Evolutionary conservation across 2,113 vertebrate genomes (phyloP).

Genomic region (Emydocephalus ijimae): DNA sequence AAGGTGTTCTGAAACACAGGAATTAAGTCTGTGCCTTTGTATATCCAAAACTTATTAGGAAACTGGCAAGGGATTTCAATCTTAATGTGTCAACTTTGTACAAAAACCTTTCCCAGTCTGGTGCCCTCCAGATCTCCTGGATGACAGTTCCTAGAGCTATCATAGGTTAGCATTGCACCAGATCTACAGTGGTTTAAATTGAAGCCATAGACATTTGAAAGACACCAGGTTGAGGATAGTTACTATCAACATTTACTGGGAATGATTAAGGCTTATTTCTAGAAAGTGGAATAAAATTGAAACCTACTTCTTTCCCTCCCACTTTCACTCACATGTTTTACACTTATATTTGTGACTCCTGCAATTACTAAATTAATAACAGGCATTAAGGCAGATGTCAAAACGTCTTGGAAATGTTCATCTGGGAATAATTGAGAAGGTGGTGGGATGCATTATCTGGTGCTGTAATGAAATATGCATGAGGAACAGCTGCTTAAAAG

Average conservation of each 20-base stretch:
- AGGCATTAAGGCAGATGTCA: conserved; percentile 88
- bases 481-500: conserved; percentile 86
- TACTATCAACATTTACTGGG: neutral
- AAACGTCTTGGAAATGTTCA: conserved; percentile 91
- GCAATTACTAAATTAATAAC: conserved; percentile 83
- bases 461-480: conserved; percentile 92
- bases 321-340: conserved; percentile 37
- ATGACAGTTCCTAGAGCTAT: neutral
- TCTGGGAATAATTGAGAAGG: conserved; percentile 86
- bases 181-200: neutral
- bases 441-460: conserved; percentile 85
- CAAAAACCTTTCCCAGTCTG: neutral
- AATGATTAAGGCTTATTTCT: neutral
- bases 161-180: neutral
- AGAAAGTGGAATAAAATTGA: neutral
- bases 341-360: conserved; percentile 79
- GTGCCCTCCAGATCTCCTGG: neutral
- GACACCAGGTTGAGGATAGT: neutral
- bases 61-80: neutral
- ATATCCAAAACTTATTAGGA: neutral
- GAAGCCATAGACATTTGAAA: neutral
- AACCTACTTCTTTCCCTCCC: neutral
- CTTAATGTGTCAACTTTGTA: neutral
- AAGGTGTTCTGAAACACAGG: neutral
- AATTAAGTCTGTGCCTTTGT: neutral